Evolutionary conservation across 2,888 invertebrate genomes (phyloP).

Genomic region (Melanophora roralis): DNA sequence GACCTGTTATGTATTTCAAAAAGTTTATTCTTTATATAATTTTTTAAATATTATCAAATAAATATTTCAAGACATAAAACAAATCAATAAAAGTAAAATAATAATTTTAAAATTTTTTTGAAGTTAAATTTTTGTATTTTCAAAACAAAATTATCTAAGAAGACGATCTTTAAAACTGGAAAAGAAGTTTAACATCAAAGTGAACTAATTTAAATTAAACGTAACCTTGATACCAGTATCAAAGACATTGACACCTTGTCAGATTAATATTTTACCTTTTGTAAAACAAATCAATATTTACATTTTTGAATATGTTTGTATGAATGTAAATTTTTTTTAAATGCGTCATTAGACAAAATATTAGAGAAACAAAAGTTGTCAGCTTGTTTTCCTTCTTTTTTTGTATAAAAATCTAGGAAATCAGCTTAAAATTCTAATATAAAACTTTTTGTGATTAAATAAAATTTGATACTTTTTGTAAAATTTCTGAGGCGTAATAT

Average conservation of each 20-base stretch:
- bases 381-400: neutral
- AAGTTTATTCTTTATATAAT: too few relatives aligned
- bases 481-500: conserved; percentile 40
- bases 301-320: neutral
- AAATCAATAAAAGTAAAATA: too few relatives aligned
- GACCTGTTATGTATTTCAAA: too few relatives aligned
- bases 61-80: too few relatives aligned
- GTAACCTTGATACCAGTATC: conserved; percentile 45
- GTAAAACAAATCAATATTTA: neutral
- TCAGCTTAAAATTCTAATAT: conserved; percentile 41
- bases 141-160: conserved; percentile 23
- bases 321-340: conserved; percentile 3
- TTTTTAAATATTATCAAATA: too few relatives aligned
- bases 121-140: conserved; percentile 38
- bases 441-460: conserved; percentile 16
- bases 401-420: conserved; percentile 31
- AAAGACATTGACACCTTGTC: conserved; percentile 52
- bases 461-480: conserved; percentile 54
- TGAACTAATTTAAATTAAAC: conserved; percentile 9
- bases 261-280: conserved; percentile 38
- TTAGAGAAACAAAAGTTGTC: conserved; percentile 31
- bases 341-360: neutral
- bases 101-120: neutral
- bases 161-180: conserved; percentile 2
- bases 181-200: neutral